Base-by-base conservation (phyloP, 2,113 vertebrate genomes). In the Carassius carassius region DNA sequence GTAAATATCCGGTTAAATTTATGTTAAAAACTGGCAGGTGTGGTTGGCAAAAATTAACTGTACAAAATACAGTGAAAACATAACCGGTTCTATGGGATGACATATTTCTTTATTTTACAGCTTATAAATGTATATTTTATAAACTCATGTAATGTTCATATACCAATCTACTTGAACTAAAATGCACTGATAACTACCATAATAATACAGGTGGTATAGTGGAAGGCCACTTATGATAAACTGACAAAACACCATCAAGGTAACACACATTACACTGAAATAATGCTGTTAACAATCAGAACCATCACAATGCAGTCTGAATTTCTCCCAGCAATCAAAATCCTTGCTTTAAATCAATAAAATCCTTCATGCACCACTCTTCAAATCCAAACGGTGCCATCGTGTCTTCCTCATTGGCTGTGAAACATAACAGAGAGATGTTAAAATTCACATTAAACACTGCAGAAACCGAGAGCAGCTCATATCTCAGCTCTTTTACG, bases 401-500 rank as follows among this genome's bases (percentile, higher is more conserved):
- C 73, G 67, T 60, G 73, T 85, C 83, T 85, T 74, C 65, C 79
- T 87, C 73, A 73, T 78, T 32, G 80, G 73, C 65, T 80, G 63
- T 62, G 78, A 56, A 37, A 87, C 72, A 76, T 35, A 35, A 72
- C 72, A 23, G 62, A 54, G 25, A 47, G n/a, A 67, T 84, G 83
- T 84, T 78, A 83, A 82, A 86, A 83, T 72, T 73, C 86, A 85
- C 83, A 79, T 82, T 82, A 87, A 86, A 84, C 78, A 78, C 72
- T 25, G 81, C 47, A 65, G 78, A 81, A 89, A 85, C 88, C 72
- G 84, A 77, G 81, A 87, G 67, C 84, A 54, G 25, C 63, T 76
- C 75, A 85, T 88, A 85, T 84, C 75, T 86, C 85, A 84, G 60
- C 51, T 54, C 84, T 88, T 88, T 88, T 88, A 88, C 85, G 89